phyloP scores from a whole-genome alignment of 2,113 vertebrate genomes.

The Chionis minor region DNA sequence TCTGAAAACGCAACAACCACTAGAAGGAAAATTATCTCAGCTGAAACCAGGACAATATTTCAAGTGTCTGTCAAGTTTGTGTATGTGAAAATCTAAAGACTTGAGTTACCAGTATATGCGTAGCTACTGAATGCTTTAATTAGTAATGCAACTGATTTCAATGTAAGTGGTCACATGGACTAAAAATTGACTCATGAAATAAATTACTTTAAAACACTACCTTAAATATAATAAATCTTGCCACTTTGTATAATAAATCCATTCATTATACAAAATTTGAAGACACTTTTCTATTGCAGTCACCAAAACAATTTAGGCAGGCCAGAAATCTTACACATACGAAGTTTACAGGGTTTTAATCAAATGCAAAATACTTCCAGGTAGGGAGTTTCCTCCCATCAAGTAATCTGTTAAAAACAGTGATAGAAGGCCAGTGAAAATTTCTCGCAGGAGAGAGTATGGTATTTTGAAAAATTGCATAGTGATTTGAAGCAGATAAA shows the following conservation, averaged over 20 bases:
- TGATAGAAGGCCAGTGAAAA: background rate
- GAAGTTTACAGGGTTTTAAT: background rate
- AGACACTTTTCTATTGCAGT: background rate
- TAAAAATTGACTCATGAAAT: background rate
- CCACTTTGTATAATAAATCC: background rate
- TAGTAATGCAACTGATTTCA: background rate
- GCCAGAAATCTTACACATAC: background rate
- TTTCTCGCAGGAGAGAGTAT: background rate
- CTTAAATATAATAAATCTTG: background rate
- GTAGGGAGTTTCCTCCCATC: background rate
- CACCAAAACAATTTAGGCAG: background rate
- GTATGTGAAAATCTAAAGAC: background rate
- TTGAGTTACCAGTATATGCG: background rate
- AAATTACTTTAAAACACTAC: background rate
- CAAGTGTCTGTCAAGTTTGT: background rate
- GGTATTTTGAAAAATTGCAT: background rate
- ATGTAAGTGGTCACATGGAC: background rate
- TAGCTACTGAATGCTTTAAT: background rate
- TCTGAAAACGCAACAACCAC: background rate
- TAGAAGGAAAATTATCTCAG: background rate
- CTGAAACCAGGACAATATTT: background rate
- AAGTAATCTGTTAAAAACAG: background rate
- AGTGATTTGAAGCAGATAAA: background rate
- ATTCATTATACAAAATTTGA: background rate
- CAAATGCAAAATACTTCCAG: background rate